Percentiles rank a stretch among this genome's conserved stretches.
Evolutionary conservation across 2,888 invertebrate genomes (phyloP).

Genomic region (Drosophila yooni): DNA sequence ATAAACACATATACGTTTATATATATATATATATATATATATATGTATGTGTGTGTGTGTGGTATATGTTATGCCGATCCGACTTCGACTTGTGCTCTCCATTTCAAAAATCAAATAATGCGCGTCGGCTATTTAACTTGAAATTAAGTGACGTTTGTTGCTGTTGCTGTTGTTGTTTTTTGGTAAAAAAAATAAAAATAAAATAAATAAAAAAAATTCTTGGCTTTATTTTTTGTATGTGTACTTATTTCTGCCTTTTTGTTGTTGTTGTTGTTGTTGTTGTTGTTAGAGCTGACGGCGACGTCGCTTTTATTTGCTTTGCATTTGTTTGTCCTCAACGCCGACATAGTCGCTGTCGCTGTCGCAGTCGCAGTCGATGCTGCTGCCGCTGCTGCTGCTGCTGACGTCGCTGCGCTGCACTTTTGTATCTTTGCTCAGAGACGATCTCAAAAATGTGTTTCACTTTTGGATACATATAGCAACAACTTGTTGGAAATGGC

Average conservation of each 20-base stretch:
- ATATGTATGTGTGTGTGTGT: conserved; percentile 3
- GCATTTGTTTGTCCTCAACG: conserved; percentile 75
- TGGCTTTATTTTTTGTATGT: conserved; percentile 25
- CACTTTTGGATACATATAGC: conserved; percentile 63
- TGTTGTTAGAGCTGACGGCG: conserved; percentile 40
- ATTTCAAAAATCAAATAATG: conserved; percentile 79
- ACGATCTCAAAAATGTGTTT: conserved; percentile 55
- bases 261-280: conserved; percentile 28
- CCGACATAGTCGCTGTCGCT: conserved; percentile 17
- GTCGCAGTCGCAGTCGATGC: background rate
- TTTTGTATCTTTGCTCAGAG: conserved; percentile 45
- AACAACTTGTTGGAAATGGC: conserved; percentile 65
- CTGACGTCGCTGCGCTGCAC: conserved; percentile 38
- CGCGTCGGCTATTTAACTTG: conserved; percentile 79
- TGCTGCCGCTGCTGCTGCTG: conserved; percentile 8
- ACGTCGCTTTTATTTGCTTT: conserved; percentile 71
- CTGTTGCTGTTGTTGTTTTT: conserved; percentile 56
- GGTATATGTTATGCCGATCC: conserved; percentile 31
- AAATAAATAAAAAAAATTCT: conserved; percentile 25
- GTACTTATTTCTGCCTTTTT: conserved; percentile 29
- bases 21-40: conserved; percentile 15
- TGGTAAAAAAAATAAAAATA: conserved; percentile 18
- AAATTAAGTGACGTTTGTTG: conserved; percentile 76
- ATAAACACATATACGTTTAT: conserved; percentile 1
- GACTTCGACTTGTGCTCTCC: conserved; percentile 72